Evolutionary conservation across 2,797 vertebrate genomes (phyloP), one percentile per base, ranked within the genome.

Genomic region (Alosa sapidissima): DNA sequence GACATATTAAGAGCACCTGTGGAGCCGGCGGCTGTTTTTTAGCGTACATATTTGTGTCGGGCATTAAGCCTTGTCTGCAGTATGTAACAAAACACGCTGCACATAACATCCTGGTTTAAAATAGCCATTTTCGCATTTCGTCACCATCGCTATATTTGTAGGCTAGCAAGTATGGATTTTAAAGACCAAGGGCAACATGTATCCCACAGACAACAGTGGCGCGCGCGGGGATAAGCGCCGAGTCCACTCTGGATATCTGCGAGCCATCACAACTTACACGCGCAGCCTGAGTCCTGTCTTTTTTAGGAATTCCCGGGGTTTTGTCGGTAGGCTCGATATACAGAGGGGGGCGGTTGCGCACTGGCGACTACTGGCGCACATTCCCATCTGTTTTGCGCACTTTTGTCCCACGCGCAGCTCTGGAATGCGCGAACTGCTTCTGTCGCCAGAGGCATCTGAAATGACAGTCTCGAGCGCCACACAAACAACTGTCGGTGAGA

Each of bases 401-500:
- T 75, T 75, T 36, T 75, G 89, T 85, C 88, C 90, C 90, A 88
- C 91, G 91, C 88, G 88, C 86, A 8, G 86, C 83, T 84, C 86
- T 89, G 83, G 87, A 87, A 93, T 90, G 87, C 90, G 89, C 91
- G 91, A 87, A 88, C 91, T 89, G 83, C 89, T 87, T 89, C 90
- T 85, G 86, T 90, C 90, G 90, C 91, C 86, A 84, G 89, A 90
- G 93, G 93, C 91, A 91, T 90, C 92, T 90, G 84, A 91, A 87
- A 92, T 91, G 90, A 91, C 87, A 88, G 88, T 91, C 89, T 88
- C 24, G 81, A 51, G 90, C 87, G 91, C 89, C 91, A 90, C 91
- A 85, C 88, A 82, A 87, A 87, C 91, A 81, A 89, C 91, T 90
- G 93, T 88, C 86, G 90, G 65, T 36, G 81, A 85, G 88, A 84